These are phyloP conservation scores for Batillaria attramentaria DNA, from an alignment of 1,140 invertebrate genomes.

Conservation along the genomic window DNA sequence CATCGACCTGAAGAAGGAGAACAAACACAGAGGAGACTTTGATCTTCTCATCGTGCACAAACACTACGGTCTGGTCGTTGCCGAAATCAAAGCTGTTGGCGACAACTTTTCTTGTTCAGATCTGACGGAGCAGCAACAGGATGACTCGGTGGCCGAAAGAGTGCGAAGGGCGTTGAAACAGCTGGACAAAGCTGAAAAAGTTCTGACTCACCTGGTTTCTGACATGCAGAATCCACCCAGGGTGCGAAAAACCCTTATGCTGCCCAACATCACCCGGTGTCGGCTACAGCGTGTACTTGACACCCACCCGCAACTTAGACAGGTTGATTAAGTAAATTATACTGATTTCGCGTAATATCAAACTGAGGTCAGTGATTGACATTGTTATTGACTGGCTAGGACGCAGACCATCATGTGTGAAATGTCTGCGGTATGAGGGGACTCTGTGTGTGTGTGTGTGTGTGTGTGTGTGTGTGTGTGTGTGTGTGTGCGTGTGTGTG, in stretches of 20 bases:
- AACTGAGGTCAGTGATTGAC: no score
- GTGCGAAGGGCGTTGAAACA: slow-evolving; percentile 1
- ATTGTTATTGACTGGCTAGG: no score
- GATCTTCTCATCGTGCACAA: slow-evolving; percentile 4
- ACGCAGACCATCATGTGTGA: no score
- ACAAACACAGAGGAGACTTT: slow-evolving; percentile 9
- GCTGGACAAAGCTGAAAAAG: background rate
- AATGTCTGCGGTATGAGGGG: no score
- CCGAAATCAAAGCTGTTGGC: slow-evolving; percentile 4
- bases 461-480: no score
- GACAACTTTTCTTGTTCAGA: background rate
- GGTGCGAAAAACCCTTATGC: background rate
- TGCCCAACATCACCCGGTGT: background rate
- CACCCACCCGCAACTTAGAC: background rate
- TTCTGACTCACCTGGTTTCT: slow-evolving; percentile 8
- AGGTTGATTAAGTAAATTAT: no score
- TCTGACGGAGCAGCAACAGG: background rate
- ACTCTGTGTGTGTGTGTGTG: no score
- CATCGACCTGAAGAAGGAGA: background rate
- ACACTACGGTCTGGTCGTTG: background rate
- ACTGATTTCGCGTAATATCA: no score
- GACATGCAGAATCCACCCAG: background rate
- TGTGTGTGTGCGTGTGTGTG: no score
- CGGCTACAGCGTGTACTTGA: background rate
- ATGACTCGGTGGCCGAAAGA: background rate